A percentile compares a stretch with the other conserved stretches of the same genome.
phyloP scores from a whole-genome alignment of 2,888 invertebrate genomes.

The Tineola bisselliella region DNA sequence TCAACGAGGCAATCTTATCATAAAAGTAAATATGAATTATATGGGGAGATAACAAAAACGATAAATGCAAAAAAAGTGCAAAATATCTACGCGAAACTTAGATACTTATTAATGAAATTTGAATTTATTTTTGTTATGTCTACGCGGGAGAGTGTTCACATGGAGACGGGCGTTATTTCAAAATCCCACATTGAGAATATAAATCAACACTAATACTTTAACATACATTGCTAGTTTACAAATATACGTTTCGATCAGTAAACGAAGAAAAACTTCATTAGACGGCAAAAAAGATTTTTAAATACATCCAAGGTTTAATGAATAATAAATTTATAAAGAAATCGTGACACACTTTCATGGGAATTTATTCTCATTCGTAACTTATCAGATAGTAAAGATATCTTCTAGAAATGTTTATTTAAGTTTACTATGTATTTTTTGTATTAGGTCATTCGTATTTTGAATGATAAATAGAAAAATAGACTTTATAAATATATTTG shows the following conservation, averaged over 20 bases:
- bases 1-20: slow-evolving; percentile 1
- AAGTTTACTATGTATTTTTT: neutral
- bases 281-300: neutral
- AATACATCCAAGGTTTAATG: neutral
- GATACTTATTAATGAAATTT: too few species aligned
- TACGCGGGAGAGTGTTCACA: neutral
- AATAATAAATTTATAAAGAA: neutral
- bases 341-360: neutral
- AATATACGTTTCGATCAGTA: neutral
- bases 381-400: neutral
- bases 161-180: neutral
- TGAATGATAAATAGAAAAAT: too few species aligned
- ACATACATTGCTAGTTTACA: neutral
- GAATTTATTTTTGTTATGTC: neutral
- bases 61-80: neutral
- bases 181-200: neutral
- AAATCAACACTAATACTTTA: neutral
- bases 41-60: neutral
- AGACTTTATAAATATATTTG: too few species aligned
- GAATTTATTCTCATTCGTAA: neutral
- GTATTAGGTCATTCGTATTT: too few species aligned
- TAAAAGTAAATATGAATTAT: neutral
- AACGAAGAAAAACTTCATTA: neutral
- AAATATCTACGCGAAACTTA: neutral
- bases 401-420: neutral